Evolutionary conservation across 2,888 invertebrate species (phyloP).

Genomic region (Thysanoteuthis rhombus): DNA sequence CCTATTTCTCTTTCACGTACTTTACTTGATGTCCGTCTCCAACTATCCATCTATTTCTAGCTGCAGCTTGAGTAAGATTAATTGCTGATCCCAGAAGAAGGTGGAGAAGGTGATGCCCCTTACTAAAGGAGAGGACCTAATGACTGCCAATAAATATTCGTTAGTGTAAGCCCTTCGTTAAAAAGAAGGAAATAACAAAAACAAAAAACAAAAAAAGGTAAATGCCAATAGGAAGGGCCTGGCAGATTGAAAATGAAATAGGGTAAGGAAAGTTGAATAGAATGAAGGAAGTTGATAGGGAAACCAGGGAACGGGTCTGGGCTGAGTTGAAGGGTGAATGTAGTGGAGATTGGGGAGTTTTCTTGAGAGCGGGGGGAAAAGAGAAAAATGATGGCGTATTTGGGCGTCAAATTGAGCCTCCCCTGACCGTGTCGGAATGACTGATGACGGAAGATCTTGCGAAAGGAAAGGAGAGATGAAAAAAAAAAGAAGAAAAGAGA

Average conservation of each 20-base stretch:
- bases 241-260: background rate
- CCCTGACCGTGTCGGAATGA: background rate
- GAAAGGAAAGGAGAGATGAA: background rate
- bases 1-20: background rate
- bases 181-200: background rate
- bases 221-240: background rate
- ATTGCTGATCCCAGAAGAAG: background rate
- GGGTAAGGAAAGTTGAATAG: background rate
- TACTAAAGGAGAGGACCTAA: background rate
- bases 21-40: background rate
- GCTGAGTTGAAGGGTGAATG: background rate
- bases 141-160: slow-evolving; percentile 12
- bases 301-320: background rate
- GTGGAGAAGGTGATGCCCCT: background rate
- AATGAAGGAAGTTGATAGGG: background rate
- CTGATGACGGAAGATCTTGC: background rate
- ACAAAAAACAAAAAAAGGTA: background rate
- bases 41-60: background rate
- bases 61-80: background rate
- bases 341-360: background rate
- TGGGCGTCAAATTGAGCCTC: background rate
- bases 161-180: background rate
- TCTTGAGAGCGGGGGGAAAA: background rate
- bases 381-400: background rate
- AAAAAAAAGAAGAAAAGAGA: background rate